These are phyloP conservation scores for Drosophila percnosoma DNA, from an alignment of 2,888 invertebrate species.

Conservation along the genomic window DNA sequence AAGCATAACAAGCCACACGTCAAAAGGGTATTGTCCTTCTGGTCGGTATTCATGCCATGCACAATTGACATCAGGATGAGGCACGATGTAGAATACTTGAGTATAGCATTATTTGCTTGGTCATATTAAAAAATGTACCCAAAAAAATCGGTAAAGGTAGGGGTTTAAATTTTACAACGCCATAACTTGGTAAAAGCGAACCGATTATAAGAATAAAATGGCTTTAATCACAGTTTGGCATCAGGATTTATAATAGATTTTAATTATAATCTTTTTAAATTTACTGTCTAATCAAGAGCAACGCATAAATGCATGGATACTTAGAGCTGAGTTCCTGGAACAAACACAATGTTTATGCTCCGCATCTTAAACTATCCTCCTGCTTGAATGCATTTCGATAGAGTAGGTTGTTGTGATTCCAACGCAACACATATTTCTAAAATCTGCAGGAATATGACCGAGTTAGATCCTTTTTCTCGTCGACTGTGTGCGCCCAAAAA, in stretches of 20 bases:
- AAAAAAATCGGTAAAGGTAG: no score
- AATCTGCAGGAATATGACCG: no score
- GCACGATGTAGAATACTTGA: not conserved
- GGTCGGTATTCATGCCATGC: not conserved
- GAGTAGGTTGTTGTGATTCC: fast-evolving
- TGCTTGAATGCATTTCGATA: no score
- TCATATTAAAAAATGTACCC: not conserved
- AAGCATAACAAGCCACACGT: conserved; percentile 18
- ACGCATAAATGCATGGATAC: no score
- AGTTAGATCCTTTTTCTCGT: not conserved
- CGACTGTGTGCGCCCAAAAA: not conserved
- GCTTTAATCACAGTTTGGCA: no score
- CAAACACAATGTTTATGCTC: not conserved
- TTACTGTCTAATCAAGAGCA: no score
- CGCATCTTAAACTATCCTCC: not conserved
- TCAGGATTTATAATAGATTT: no score
- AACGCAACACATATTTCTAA: no score
- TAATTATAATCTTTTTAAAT: no score
- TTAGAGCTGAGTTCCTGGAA: not conserved
- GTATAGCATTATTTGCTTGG: not conserved
- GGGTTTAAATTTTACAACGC: no score
- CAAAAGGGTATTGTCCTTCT: conserved; percentile 24
- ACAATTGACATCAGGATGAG: not conserved
- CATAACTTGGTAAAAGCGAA: no score
- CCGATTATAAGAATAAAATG: no score